A percentile compares a stretch with the other conserved stretches of the same genome.
These are phyloP conservation scores for Aramus guarauna DNA, from an alignment of 2,113 vertebrate species.

Conservation along the genomic window DNA sequence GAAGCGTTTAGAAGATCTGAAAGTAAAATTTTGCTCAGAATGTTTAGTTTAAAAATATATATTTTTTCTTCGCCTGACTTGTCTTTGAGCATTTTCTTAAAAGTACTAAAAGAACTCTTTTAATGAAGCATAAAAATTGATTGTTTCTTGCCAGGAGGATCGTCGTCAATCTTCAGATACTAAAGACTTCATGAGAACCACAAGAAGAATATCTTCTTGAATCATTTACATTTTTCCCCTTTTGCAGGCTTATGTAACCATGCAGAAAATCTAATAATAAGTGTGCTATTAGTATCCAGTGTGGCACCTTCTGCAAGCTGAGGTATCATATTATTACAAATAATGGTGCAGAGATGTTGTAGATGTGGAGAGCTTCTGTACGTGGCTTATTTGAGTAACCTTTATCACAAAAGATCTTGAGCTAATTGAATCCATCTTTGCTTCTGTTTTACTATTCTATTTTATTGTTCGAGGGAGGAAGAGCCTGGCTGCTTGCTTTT, in stretches of 20 bases:
- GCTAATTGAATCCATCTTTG: slow-evolving; percentile 54
- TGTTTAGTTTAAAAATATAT: slow-evolving; percentile 12
- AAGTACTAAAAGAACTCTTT: slow-evolving; percentile 62
- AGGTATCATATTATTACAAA: slow-evolving; percentile 45
- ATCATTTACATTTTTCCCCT: slow-evolving; percentile 78
- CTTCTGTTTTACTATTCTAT: slow-evolving; percentile 1
- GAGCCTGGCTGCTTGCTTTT: background rate
- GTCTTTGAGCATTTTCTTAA: slow-evolving; percentile 69
- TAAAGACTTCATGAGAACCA: slow-evolving; percentile 75
- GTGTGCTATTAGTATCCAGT: slow-evolving; percentile 69
- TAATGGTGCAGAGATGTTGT: slow-evolving; percentile 42
- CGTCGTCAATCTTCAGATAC: slow-evolving; percentile 70
- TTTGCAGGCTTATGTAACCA: slow-evolving; percentile 80
- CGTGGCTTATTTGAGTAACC: slow-evolving; percentile 51
- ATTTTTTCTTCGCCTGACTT: slow-evolving; percentile 32
- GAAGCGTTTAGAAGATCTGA: slow-evolving; percentile 1
- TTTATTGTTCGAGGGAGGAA: slow-evolving; percentile 16
- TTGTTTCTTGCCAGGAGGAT: slow-evolving; percentile 74
- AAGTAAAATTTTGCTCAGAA: slow-evolving; percentile 49
- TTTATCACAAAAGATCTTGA: slow-evolving; percentile 55
- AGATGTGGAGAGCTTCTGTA: background rate
- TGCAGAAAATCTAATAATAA: slow-evolving; percentile 85
- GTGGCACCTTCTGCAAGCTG: slow-evolving; percentile 64
- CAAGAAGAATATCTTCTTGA: slow-evolving; percentile 76
- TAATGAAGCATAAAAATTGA: slow-evolving; percentile 80